Conservation (phyloP, 2,888 invertebrate species). For the Ophioninae sp. region DNA sequence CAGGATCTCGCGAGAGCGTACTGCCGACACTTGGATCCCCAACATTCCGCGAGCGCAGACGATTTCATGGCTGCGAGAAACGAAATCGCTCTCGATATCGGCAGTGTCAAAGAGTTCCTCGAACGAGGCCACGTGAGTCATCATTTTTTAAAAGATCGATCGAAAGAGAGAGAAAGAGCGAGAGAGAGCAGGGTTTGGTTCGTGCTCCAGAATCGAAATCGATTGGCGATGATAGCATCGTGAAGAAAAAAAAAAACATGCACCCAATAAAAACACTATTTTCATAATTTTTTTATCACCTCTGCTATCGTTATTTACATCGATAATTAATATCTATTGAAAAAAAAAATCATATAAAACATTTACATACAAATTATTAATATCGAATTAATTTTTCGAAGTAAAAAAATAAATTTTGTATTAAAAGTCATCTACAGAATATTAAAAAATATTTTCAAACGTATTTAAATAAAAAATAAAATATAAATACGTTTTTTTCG, state of each 20-base stretch:
- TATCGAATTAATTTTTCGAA: too few species aligned
- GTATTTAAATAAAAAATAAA: too few species aligned
- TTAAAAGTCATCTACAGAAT: too few species aligned
- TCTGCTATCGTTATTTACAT: neutral
- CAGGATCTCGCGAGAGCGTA: constrained; percentile 96
- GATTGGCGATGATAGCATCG: neutral
- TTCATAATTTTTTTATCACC: neutral
- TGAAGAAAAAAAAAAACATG: neutral
- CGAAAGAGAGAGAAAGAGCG: neutral
- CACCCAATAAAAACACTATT: neutral
- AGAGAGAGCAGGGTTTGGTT: neutral
- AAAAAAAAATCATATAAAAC: neutral
- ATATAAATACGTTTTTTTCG: too few species aligned
- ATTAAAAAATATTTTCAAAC: too few species aligned
- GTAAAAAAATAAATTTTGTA: too few species aligned
- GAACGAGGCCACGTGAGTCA: constrained; percentile 75
- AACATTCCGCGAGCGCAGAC: constrained; percentile 91
- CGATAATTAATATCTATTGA: neutral
- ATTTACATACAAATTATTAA: too few species aligned
- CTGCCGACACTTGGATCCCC: constrained; percentile 92
- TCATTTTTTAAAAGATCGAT: neutral
- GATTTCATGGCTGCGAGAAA: constrained; percentile 97
- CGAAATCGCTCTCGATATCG: constrained; percentile 97
- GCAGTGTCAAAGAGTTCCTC: constrained; percentile 81
- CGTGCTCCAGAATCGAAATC: neutral